Base-by-base conservation (phyloP, 2,797 vertebrate species). In the Antennarius maculatus region DNA sequence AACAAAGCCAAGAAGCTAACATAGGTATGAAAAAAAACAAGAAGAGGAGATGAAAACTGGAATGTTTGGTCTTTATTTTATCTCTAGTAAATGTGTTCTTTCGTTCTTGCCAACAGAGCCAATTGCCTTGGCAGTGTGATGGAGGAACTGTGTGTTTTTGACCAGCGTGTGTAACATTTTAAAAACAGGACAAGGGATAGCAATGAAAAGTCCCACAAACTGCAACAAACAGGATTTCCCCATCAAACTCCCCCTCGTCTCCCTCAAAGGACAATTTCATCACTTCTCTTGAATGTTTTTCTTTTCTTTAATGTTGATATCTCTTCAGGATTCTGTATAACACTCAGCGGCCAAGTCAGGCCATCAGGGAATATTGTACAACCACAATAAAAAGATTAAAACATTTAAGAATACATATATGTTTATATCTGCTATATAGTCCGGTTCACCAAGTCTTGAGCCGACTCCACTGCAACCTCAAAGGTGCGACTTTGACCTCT, bases 1-100 rank as follows among this genome's bases (percentile, higher is more conserved):
- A 99, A 98, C 96, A 99, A 99, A 96, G 98, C 97, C 89, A 99
- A 99, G 95, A 99, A 99, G 88, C 91, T 99, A 70, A 99, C 98
- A 97, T 99, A 99, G 97, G 97, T 99, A 71, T 76, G 66, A 37
- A 47, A 1, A 18, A 14, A 54, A 8, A 2, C n/a, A 17, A 6
- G 8, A 29, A 14, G 2, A 3, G 23, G 2, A 9, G 11, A 2
- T 10, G 13, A 27, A 14, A 1, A 1, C 1, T 0, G 3, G 4
- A 6, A n/a, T 48, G 23, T 0, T 0, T 43, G 7, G 15, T n/a
- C 4, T 4, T 7, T 1, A 16, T 47, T 4, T 27, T 2, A 4
- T 41, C 6, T 29, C 1, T 4, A 5, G 8, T 74, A 13, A 77
- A 29, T 15, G 3, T 18, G 8, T 31, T 67, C 48, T 63, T 18